These are phyloP conservation scores for Strix aluco DNA, from an alignment of 2,113 vertebrate species.

Conservation along the genomic window DNA sequence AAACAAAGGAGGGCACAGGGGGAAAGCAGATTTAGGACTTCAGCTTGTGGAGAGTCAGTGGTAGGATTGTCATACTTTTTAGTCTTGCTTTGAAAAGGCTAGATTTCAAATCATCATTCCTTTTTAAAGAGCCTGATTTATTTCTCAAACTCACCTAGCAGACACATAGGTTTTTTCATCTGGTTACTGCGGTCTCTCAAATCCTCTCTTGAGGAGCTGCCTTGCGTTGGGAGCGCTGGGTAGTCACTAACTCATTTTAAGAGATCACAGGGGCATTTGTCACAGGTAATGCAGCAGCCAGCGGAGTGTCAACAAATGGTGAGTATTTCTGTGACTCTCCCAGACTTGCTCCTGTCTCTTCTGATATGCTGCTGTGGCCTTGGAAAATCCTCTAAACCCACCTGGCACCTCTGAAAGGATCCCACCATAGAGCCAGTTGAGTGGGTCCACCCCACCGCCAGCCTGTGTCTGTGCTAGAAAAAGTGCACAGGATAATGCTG, in stretches of 20 bases:
- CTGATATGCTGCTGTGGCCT: background rate
- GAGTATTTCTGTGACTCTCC: background rate
- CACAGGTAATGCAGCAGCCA: background rate
- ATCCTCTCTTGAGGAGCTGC: background rate
- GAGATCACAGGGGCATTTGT: background rate
- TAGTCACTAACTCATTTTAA: background rate
- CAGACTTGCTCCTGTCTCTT: background rate
- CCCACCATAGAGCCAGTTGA: background rate
- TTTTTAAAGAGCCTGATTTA: background rate
- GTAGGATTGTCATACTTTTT: background rate
- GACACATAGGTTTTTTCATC: background rate
- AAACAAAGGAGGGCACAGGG: background rate
- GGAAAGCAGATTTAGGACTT: background rate
- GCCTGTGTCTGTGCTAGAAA: background rate
- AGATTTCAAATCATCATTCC: background rate
- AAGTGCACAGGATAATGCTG: background rate
- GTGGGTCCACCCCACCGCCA: background rate
- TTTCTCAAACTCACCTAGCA: background rate
- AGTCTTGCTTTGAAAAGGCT: background rate
- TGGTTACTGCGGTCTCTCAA: background rate
- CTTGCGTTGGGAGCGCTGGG: background rate
- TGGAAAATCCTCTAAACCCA: background rate
- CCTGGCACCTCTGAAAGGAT: background rate
- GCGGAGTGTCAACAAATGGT: background rate
- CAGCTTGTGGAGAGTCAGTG: background rate